These are phyloP conservation scores for Thunnus albacares DNA, from an alignment of 2,797 vertebrate genomes.

Conservation along the genomic window DNA sequence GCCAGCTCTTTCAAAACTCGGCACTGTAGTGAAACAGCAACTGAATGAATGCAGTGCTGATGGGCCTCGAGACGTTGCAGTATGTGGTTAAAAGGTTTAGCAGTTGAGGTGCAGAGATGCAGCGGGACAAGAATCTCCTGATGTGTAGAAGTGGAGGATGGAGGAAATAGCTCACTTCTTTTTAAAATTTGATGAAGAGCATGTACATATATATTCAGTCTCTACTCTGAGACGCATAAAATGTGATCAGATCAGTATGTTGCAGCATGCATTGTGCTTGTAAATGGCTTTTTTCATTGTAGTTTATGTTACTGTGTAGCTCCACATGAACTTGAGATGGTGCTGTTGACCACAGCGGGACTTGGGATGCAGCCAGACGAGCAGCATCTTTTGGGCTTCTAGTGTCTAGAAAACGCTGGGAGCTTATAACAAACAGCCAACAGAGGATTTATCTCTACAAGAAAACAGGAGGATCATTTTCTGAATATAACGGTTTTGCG, in stretches of 20 bases:
- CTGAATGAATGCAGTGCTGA: constrained; percentile 8
- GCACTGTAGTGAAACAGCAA: not conserved
- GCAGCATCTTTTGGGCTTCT: not conserved
- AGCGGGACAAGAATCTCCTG: not conserved
- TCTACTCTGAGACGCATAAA: not conserved
- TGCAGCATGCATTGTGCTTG: not conserved
- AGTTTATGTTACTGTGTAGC: not conserved
- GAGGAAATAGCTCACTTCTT: not conserved
- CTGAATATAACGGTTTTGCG: not conserved
- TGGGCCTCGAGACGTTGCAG: not conserved
- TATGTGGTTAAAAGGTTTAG: not conserved
- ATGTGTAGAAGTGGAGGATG: not conserved
- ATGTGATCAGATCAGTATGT: not conserved
- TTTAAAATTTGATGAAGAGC: not conserved
- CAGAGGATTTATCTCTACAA: not conserved
- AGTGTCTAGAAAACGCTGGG: not conserved
- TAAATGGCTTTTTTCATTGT: not conserved
- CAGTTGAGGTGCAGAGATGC: not conserved
- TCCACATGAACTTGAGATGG: constrained; percentile 30
- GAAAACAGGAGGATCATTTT: constrained; percentile 10
- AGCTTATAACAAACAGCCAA: not conserved
- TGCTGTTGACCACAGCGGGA: not conserved
- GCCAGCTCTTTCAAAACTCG: constrained; percentile 36
- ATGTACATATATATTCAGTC: not conserved
- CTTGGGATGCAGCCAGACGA: constrained; percentile 8